phyloP scores from a whole-genome alignment of 23 tunicate species.

The Corella eumyota region DNA sequence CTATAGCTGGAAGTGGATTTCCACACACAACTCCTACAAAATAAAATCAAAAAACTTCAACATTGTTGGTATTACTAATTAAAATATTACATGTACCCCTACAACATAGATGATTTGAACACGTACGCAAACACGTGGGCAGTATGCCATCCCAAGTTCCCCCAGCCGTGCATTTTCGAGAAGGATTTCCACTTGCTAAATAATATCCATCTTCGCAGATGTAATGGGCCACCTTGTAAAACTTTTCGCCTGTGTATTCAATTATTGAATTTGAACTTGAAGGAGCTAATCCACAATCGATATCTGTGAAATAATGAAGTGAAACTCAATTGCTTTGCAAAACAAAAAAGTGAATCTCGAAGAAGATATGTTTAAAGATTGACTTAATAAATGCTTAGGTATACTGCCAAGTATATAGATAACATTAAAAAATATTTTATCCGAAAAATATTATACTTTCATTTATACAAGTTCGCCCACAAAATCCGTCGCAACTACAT shows the following conservation, averaged over 20 bases:
- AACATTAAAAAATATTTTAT: too few relatives aligned
- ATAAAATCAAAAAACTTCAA: too few relatives aligned
- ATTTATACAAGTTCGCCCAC: slow-evolving; percentile 66
- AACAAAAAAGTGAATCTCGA: too few relatives aligned
- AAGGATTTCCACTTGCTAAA: slow-evolving; percentile 10
- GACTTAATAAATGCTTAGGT: too few relatives aligned
- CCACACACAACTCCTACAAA: slow-evolving; percentile 36
- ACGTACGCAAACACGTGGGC: slow-evolving; percentile 21
- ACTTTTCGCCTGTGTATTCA: slow-evolving; percentile 32
- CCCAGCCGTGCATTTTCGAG: slow-evolving; percentile 35
- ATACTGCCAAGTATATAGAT: too few relatives aligned
- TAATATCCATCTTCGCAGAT: slow-evolving; percentile 41
- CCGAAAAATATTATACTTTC: slow-evolving; percentile 31
- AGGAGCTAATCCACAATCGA: slow-evolving; percentile 42
- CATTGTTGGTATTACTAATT: too few relatives aligned
- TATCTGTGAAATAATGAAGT: slow-evolving; percentile 1
- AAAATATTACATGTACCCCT: too few relatives aligned
- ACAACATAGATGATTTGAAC: too few relatives aligned
- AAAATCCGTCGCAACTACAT: slow-evolving; percentile 63
- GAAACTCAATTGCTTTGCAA: neutral
- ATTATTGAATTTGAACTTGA: slow-evolving; percentile 11
- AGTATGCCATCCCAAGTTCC: slow-evolving; percentile 41
- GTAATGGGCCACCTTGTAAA: slow-evolving; percentile 35
- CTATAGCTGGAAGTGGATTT: slow-evolving; percentile 20
- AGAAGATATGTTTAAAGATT: too few relatives aligned